A percentile compares a stretch with the other conserved stretches of the same genome.
Evolutionary conservation across 2,113 vertebrate species (phyloP).

Genomic region (Dipodomys spectabilis): DNA sequence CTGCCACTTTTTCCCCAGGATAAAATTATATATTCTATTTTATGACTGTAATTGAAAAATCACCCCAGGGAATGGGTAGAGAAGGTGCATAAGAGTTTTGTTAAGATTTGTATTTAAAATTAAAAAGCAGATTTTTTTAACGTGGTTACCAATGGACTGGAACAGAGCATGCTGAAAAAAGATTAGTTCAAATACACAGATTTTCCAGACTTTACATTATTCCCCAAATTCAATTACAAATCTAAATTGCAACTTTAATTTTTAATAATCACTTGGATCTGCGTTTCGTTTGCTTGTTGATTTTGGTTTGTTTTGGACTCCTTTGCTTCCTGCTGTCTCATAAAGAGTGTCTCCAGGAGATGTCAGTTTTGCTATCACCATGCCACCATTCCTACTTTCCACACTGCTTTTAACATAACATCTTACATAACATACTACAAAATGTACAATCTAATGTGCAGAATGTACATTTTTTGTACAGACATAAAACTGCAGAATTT

Average conservation of each 20-base stretch:
- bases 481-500: background rate
- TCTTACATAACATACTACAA: background rate
- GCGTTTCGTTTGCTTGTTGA: background rate
- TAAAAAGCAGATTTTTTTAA: slow-evolving; percentile 66
- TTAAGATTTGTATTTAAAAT: slow-evolving; percentile 24
- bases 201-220: slow-evolving; percentile 71
- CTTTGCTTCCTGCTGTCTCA: slow-evolving; percentile 67
- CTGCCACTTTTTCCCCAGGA: slow-evolving; percentile 18
- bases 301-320: slow-evolving; percentile 39
- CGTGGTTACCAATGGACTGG: slow-evolving; percentile 68
- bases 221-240: too few relatives aligned
- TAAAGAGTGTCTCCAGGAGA: slow-evolving; percentile 74
- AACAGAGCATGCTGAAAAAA: slow-evolving; percentile 78
- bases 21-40: slow-evolving; percentile 18
- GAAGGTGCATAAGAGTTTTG: slow-evolving; percentile 6
- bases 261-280: slow-evolving; percentile 82
- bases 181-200: slow-evolving; percentile 76
- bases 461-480: background rate
- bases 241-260: slow-evolving; percentile 86
- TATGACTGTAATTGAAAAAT: slow-evolving; percentile 18
- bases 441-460: background rate
- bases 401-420: background rate
- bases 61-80: background rate
- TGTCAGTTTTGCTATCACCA: slow-evolving; percentile 40
- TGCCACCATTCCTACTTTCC: background rate